These are phyloP conservation scores for Sphaerophoria taeniata DNA, from an alignment of 2,888 invertebrate species.

Conservation along the genomic window DNA sequence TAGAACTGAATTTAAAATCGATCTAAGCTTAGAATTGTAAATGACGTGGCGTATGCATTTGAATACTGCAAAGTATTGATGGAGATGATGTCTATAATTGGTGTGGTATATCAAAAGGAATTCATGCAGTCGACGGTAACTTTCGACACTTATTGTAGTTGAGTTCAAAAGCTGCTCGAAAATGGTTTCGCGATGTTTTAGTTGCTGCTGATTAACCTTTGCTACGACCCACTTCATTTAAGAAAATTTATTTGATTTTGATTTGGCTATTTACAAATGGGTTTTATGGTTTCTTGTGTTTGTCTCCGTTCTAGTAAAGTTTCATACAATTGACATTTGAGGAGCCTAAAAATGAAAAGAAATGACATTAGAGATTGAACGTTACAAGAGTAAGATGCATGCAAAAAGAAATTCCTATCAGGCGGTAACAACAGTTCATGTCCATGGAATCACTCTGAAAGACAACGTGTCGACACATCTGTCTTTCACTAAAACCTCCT, in stretches of 20 bases:
- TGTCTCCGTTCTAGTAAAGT: not conserved
- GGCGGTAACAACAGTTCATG: no score
- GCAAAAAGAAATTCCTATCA: no score
- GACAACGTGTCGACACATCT: no score
- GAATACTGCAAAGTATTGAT: not conserved
- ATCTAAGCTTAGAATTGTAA: not conserved
- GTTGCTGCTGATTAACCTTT: constrained; percentile 51
- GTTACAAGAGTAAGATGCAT: no score
- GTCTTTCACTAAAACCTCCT: no score
- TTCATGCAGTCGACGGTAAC: constrained; percentile 37
- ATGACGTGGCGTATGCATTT: constrained; percentile 2
- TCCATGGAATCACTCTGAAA: no score
- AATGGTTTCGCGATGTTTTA: constrained; percentile 52
- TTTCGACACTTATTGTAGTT: constrained; percentile 19
- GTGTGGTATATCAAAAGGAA: constrained; percentile 36
- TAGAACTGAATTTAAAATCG: no score
- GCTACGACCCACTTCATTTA: constrained; percentile 65
- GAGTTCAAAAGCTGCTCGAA: constrained; percentile 40
- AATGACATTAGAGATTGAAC: no score
- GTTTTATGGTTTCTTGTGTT: not conserved
- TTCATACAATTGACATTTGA: no score
- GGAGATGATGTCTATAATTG: constrained; percentile 39
- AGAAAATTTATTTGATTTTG: not conserved
- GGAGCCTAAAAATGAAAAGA: no score
- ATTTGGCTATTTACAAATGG: not conserved